Conservation (phyloP, 1,140 invertebrate genomes). For the Euglossa dilemma region DNA sequence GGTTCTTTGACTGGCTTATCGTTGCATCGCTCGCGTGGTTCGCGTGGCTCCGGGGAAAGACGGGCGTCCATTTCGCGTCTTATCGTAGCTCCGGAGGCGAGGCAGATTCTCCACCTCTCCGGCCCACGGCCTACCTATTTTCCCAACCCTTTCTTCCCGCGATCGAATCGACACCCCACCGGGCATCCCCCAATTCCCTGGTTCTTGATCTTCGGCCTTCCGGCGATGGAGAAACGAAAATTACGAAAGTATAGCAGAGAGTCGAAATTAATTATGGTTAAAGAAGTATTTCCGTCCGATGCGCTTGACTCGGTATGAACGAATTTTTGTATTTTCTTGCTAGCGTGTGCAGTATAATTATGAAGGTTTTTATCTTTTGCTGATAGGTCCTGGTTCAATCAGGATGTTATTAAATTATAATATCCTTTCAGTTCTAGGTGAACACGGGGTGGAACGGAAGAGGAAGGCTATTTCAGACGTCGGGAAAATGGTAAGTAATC, state of each 20-base stretch:
- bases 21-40: slow-evolving; percentile 35
- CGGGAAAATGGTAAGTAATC: background rate
- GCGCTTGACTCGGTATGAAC: background rate
- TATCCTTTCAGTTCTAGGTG: background rate
- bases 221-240: background rate
- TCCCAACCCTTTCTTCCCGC: background rate
- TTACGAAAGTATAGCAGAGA: too few relatives aligned
- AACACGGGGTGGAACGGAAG: background rate
- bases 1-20: background rate
- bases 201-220: background rate
- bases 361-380: too few relatives aligned
- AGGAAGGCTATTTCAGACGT: background rate
- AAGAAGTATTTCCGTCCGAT: too few relatives aligned
- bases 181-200: background rate
- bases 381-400: background rate
- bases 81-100: slow-evolving; percentile 29
- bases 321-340: background rate
- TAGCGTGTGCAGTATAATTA: background rate
- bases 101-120: background rate
- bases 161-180: slow-evolving; percentile 26
- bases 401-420: background rate
- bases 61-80: slow-evolving; percentile 39
- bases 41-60: background rate
- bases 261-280: too few relatives aligned
- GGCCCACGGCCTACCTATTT: background rate